phyloP scores from a whole-genome alignment of 2,113 vertebrate genomes.

The Ophthalmolycus amberensis region DNA sequence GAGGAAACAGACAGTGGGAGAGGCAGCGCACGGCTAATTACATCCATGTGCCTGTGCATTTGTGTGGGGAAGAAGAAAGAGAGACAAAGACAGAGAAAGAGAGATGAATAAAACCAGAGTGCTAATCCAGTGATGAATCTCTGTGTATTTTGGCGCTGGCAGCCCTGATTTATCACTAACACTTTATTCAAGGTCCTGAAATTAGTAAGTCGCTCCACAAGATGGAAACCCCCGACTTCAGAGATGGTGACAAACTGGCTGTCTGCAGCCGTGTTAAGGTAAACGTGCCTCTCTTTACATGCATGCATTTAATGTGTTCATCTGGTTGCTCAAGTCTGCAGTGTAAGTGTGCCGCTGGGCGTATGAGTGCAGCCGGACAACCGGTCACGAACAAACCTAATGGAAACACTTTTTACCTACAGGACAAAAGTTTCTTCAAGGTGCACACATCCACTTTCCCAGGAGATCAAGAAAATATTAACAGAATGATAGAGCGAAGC shows the following conservation, averaged over 20 bases:
- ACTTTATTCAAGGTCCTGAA: constrained; percentile 82
- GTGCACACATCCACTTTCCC: constrained; percentile 40
- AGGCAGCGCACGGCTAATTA: constrained; percentile 34
- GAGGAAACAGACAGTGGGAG: constrained; percentile 35
- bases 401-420: constrained; percentile 38
- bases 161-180: constrained; percentile 83
- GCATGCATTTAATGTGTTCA: constrained; percentile 30
- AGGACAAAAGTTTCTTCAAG: constrained; percentile 51
- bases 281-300: not conserved
- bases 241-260: constrained; percentile 58
- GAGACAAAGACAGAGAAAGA: constrained; percentile 35
- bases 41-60: constrained; percentile 10
- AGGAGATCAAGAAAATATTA: constrained; percentile 56
- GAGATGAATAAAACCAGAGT: constrained; percentile 77
- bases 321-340: not conserved
- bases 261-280: constrained; percentile 26
- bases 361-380: not conserved
- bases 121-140: constrained; percentile 82
- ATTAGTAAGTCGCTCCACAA: constrained; percentile 78
- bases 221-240: constrained; percentile 70
- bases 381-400: constrained; percentile 29
- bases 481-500: constrained; percentile 44
- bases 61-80: not conserved
- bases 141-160: constrained; percentile 82
- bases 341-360: not conserved